Conservation (phyloP, 2,113 vertebrate genomes). For the Fulmarus glacialis region DNA sequence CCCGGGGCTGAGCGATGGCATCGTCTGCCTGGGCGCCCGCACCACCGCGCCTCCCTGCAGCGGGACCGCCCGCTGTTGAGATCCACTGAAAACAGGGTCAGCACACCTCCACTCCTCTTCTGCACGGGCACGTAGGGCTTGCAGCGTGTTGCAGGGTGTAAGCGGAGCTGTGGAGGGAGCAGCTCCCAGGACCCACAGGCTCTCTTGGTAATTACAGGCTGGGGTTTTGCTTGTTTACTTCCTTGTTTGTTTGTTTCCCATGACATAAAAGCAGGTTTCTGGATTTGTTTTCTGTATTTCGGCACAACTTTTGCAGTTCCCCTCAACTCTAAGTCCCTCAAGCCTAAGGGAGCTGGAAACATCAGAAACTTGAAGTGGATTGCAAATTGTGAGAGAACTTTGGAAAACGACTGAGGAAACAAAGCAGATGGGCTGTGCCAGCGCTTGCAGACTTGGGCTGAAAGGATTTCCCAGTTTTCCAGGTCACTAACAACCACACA, state of each 20-base stretch:
- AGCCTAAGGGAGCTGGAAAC: too few relatives aligned
- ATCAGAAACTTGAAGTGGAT: background rate
- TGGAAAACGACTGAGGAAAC: background rate
- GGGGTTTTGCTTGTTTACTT: background rate
- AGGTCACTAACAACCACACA: background rate
- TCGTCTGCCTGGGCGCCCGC: accelerated
- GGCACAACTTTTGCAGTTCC: background rate
- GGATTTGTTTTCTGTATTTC: background rate
- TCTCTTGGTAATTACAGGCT: background rate
- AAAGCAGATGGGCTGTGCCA: background rate
- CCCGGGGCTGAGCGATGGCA: background rate
- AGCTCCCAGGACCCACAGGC: background rate
- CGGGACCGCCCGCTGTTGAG: background rate
- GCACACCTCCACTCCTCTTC: too few relatives aligned
- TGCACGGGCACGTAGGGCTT: accelerated
- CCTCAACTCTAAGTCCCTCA: background rate
- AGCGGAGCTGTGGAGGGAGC: background rate
- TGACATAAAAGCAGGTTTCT: background rate
- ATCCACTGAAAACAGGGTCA: background rate
- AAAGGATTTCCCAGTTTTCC: background rate
- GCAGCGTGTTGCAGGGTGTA: background rate
- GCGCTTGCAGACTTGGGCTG: background rate
- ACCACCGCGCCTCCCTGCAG: background rate
- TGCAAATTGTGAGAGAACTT: background rate
- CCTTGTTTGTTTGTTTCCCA: background rate